These are phyloP conservation scores for Mya arenaria DNA, from an alignment of 1,140 invertebrate species.

Conservation along the genomic window DNA sequence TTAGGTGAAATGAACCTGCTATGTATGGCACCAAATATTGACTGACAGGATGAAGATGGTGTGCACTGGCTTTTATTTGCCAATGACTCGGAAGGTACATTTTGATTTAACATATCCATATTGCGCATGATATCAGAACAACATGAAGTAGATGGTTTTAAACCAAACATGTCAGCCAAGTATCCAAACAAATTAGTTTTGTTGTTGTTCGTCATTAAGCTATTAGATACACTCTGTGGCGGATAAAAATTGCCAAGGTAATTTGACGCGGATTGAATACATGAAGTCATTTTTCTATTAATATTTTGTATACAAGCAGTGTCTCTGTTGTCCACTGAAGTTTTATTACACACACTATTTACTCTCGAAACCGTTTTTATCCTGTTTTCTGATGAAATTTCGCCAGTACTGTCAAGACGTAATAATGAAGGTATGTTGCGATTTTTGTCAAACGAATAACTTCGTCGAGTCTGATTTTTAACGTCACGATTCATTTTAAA, in stretches of 20 bases:
- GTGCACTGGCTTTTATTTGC: not conserved
- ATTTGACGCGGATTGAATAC: not conserved
- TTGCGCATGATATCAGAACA: no score
- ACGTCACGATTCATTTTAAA: not conserved
- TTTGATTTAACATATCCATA: not conserved
- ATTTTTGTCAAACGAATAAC: not conserved
- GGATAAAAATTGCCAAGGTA: conserved; percentile 18
- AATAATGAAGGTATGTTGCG: conserved; percentile 6
- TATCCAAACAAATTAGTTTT: no score
- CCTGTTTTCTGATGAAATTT: conserved; percentile 53
- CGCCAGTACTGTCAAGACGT: conserved; percentile 58
- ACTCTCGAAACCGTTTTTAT: no score
- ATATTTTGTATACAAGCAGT: no score
- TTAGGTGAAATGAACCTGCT: not conserved
- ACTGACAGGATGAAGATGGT: not conserved
- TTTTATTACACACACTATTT: no score
- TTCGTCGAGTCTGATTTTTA: not conserved
- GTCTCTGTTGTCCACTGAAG: no score
- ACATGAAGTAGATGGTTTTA: no score
- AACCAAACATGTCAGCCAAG: no score
- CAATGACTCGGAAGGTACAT: not conserved
- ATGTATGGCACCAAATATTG: conserved; percentile 9
- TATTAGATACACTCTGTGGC: not conserved
- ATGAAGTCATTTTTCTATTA: no score
- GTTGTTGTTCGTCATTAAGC: no score